Evolutionary conservation across 2,888 invertebrate genomes (phyloP), one percentile per base, ranked within the genome.

Genomic region (Arctia plantaginis): DNA sequence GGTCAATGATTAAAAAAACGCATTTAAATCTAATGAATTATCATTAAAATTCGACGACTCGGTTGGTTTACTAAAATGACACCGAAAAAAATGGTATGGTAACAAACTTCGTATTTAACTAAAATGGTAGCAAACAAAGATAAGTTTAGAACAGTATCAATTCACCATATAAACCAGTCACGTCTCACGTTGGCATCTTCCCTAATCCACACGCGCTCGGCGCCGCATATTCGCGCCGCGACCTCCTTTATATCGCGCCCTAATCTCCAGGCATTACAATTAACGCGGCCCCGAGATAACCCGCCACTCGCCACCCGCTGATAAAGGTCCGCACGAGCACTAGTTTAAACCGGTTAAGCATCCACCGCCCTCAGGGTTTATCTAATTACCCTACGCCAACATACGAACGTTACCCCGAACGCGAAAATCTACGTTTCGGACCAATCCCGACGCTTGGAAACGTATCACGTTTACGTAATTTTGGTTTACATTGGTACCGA

Each of bases 221-320:
- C 81, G 82, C 79, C 85, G 85, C 87, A 82, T 80, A 82, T 85
- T 85, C 85, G 79, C 82, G 79, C 82, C 80, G 82, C 82, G 79
- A 78, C 86, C 82, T 89, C 90, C 88, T 91, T 90, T 92, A 94
- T 93, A 93, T 93, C 92, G 91, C 90, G 88, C 84, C 90, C 89
- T 94, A 95, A 95, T 95, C 95, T 95, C 88, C 87, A 88, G 89
- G 94, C 93, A 95, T 95, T 94, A 95, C 95, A 95, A 95, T 95
- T 95, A 95, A 95, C 95, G 95, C 93, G 88, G 91, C 91, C 92
- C 91, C 90, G 85, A 93, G 95, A 95, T 95, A 95, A 95, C 95
- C 95, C 95, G 89, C 87, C 93, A 93, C 92, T 95, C 95, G 94
- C 94, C 94, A 93, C 94, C 95, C 95, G 92, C 93, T 93, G 94